Evolutionary conservation across 2,888 invertebrate species (phyloP), one percentile per base, ranked within the genome.

Genomic region (Polia nebulosa): DNA sequence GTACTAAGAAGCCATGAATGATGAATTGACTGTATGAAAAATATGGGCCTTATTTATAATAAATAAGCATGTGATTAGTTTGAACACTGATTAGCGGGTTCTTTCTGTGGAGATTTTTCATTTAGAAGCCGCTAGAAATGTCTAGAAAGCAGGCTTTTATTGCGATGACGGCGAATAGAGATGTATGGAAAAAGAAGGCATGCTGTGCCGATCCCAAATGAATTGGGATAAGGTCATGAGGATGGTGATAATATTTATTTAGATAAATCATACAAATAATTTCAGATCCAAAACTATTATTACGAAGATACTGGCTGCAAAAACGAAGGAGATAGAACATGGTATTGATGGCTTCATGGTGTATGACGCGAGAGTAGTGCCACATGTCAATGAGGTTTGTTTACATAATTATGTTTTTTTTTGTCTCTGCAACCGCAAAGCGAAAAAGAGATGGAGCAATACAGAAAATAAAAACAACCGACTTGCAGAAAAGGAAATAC

Each of bases 341-440:
- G 97, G 97, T 0, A 96, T 97, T 0, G 97, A 97, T 85, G 97
- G 97, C 2, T 97, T 97, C 82, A 96, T 97, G 96, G 96, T 97
- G 7, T 97, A 97, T 77, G 97, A 97, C 86, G 88, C 96, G 0
- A 92, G 96, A 45, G 91, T 97, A 5, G 96, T 97, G 17, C 95
- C 96, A 0, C 88, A 94, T 79, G 88, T 97, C n/a, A 96, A 96
- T 81, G 92, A 96, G 91, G 96, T 96, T 41, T 60, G 66, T 77
- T 17, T 5, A 32, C 11, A 25, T 11, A 51, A 8, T 3, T 41
- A n/a, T 41, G n/a, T 29, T 8, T 17, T 17, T 27, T 49, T 25
- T 2, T 15, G 1, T 17, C 17, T 17, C 2, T 7, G 15, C 15
- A 7, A 15, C 7, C 15, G 15, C 7, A 13, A 13, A 7, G 47